These are phyloP conservation scores for Poecile montanus DNA, from an alignment of 2,797 vertebrate genomes.

Conservation along the genomic window DNA sequence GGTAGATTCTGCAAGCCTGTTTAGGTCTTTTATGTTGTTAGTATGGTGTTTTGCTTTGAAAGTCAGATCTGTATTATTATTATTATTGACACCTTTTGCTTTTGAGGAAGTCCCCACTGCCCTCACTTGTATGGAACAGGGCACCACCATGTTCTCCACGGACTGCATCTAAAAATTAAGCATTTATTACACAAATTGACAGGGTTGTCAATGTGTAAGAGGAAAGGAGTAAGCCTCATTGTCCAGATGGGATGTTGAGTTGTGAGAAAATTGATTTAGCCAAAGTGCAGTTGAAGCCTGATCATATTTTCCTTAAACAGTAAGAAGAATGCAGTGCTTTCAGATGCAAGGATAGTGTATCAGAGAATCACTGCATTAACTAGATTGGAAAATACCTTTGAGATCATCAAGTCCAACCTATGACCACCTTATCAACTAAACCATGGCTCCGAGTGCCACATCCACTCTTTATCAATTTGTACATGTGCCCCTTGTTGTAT, in stretches of 20 bases:
- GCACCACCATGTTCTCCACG: background rate
- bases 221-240: background rate
- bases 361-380: background rate
- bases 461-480: background rate
- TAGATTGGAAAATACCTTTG: background rate
- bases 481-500: background rate
- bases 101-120: background rate
- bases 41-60: background rate
- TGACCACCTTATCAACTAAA: background rate
- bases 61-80: background rate
- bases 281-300: background rate
- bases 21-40: background rate
- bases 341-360: background rate
- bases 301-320: background rate
- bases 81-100: background rate
- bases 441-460: background rate
- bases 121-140: background rate
- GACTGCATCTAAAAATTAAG: background rate
- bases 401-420: too few species aligned
- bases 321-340: background rate
- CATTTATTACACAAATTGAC: background rate
- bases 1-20: background rate
- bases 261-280: background rate
- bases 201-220: background rate
- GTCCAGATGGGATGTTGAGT: background rate